Evolutionary conservation across 2,797 vertebrate genomes (phyloP), one percentile per base, ranked within the genome.

Genomic region (Zalophus californianus): DNA sequence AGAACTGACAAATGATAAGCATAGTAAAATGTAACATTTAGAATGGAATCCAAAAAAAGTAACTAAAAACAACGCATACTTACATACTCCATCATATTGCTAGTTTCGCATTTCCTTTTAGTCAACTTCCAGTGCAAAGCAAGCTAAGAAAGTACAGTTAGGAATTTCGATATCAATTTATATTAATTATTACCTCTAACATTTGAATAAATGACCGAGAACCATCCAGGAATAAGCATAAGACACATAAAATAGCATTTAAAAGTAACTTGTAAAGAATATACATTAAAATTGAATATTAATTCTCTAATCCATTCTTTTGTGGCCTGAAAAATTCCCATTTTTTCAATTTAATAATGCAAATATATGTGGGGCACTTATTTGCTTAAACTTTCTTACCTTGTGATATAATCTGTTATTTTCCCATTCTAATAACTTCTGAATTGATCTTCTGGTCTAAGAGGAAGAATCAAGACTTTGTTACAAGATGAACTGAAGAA

Each of bases 81-180:
- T 99, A 99, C 99, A 98, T 99, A 99, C 99, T 99, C 99, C 99
- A 99, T 99, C 99, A 99, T 99, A 98, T 99, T 99, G 99, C 99
- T 99, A 99, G 99, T 99, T 99, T 99, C 99, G 96, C 99, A 99
- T 99, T 99, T 99, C 99, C 99, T 99, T 99, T 99, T 99, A 97
- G 99, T 99, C 98, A 99, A 99, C 98, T 99, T 99, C 99, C 99
- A 99, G 99, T 99, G 99, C 99, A 99, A 99, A 96, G 99, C 99
- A 98, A 99, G 99, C 99, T 99, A 98, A 98, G 75, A 97, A 98
- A 97, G 96, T 66, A 97, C 48, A 98, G 44, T 96, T 96, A 96
- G 95, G 79, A 91, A 94, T 93, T 92, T 90, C 88, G 85, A 41
- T 82, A 79, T 95, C 38, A 95, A 93, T 56, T 97, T 95, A 58